Conservation (phyloP, 2,888 invertebrate genomes). For the Sesamia inferens region DNA sequence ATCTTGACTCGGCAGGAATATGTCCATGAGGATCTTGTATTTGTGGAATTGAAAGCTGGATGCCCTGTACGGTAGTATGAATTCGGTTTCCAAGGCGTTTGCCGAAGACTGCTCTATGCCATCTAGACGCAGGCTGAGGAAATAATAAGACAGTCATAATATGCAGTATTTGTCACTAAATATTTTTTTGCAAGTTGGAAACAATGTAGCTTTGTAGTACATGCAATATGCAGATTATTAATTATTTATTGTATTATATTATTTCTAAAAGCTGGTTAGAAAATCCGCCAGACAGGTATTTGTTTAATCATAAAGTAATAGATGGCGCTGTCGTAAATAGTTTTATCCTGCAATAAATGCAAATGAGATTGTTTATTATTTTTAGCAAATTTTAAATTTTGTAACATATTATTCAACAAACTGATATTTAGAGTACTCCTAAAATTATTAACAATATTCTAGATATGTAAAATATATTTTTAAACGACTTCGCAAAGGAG, state of each 20-base stretch:
- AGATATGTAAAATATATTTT: background rate
- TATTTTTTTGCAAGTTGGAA: background rate
- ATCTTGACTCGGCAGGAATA: constrained; percentile 89
- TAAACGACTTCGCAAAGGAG: background rate
- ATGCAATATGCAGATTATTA: background rate
- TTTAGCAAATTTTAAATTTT: background rate
- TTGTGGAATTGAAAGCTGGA: constrained; percentile 90
- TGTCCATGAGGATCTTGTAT: constrained; percentile 90
- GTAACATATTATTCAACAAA: background rate
- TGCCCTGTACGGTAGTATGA: constrained; percentile 89
- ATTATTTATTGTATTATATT: background rate
- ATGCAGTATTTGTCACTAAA: background rate
- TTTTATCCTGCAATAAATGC: background rate
- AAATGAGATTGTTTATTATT: background rate
- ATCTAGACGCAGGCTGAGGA: constrained; percentile 90
- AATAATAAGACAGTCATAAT: constrained; percentile 18
- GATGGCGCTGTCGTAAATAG: constrained; percentile 36
- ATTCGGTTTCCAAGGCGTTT: constrained; percentile 83
- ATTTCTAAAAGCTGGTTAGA: background rate
- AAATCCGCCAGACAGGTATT: background rate
- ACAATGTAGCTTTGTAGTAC: constrained; percentile 3
- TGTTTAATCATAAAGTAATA: background rate
- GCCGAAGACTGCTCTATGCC: constrained; percentile 90
- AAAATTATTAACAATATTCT: background rate
- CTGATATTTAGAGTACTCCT: background rate